Base-by-base conservation (phyloP, 2,113 vertebrate genomes). In the Melanerpes aurifrons region DNA sequence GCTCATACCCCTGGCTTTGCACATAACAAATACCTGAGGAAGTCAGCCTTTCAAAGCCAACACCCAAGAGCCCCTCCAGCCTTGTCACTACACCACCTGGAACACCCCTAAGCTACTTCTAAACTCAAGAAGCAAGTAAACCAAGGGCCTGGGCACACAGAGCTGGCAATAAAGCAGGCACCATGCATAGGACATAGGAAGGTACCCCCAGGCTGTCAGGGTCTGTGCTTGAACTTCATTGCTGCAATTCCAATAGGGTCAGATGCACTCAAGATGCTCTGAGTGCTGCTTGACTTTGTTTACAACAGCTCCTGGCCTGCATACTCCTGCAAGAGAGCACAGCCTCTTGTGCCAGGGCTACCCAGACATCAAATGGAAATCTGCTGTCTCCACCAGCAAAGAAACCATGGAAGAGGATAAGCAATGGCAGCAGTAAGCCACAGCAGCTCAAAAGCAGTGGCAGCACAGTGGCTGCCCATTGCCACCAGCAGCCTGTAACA, bases 241-340 rank as follows among this genome's bases (percentile, higher is more conserved):
- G 16, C 67, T 82, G 45, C 0, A 0, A 69, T 69, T 74, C 6
- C 2, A 50, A 0, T 2, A 58, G 21, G 19, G 18, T 75, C 54
- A 48, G 1, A 2, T 3, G 11, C 7, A 15, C 9, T 48, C 70
- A 47, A 76, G 10, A 28, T 0, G 5, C 37, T 76, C 31, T 28
- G 53, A 56, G 64, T 48, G 45, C 43, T 48, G 5, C 6, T 35
- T 40, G 64, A 43, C 67, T 48, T 82, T 61, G 29, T 43, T 71
- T 25, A 24, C 35, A 26, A 28, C 67, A 12, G 40, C 17, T 43
- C 21, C 25, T 12, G 54, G 19, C 58, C 10, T 48, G 25, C 7
- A 59, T 1, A 2, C 16, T 67, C 10, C 59, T 25, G 13, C 2
- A 19, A 59, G 28, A 61, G n/a, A 48, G 12, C 13, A 59, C 16